Evolutionary conservation across 2,888 invertebrate genomes (phyloP).

Genomic region (Polylopha cassiicola): DNA sequence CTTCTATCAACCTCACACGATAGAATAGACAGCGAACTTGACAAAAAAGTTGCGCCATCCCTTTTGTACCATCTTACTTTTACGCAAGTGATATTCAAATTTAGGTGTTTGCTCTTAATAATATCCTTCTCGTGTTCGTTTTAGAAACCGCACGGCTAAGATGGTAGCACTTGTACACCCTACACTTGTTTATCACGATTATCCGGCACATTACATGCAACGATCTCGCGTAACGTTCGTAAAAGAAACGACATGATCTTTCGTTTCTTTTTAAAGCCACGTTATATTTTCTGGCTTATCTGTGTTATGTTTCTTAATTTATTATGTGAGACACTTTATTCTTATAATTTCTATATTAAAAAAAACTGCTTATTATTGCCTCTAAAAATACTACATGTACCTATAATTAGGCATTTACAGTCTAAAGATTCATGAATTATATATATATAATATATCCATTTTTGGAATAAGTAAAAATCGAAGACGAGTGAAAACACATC

Average conservation of each 20-base stretch:
- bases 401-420: too few species aligned
- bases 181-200: slow-evolving; percentile 39
- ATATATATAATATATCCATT: too few species aligned
- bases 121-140: too few species aligned
- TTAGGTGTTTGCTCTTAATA: too few species aligned
- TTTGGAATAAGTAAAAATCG: too few species aligned
- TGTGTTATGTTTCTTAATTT: slow-evolving; percentile 2
- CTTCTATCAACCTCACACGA: slow-evolving; percentile 14
- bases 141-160: slow-evolving; percentile 4
- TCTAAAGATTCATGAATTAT: too few species aligned
- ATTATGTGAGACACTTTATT: background rate
- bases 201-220: slow-evolving; percentile 34
- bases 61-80: slow-evolving; percentile 2
- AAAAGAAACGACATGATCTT: slow-evolving; percentile 29
- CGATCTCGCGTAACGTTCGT: slow-evolving; percentile 28
- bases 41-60: slow-evolving; percentile 13
- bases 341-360: too few species aligned
- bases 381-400: too few species aligned
- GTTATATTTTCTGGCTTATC: slow-evolving; percentile 14
- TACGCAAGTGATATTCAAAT: background rate
- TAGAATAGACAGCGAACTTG: slow-evolving; percentile 15
- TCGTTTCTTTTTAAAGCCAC: slow-evolving; percentile 22
- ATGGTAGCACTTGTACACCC: slow-evolving; percentile 21
- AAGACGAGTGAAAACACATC: too few species aligned
- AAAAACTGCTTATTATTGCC: too few species aligned